phyloP scores from a whole-genome alignment of 2,113 vertebrate species.

The Pithys albifrons region DNA sequence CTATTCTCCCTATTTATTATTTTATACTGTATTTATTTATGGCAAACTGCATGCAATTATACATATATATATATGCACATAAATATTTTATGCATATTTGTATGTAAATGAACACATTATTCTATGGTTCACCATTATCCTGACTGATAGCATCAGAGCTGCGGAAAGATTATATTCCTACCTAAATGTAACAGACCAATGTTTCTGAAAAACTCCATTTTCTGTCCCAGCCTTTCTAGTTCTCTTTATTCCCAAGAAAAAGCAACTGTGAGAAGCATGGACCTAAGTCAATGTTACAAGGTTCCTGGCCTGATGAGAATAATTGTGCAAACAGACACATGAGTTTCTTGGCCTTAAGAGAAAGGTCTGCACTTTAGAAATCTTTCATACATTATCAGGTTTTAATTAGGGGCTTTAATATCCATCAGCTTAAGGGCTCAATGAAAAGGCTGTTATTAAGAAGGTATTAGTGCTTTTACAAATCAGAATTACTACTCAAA shows the following conservation, averaged over 20 bases:
- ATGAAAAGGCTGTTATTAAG: background rate
- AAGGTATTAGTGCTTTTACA: background rate
- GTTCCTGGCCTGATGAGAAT: background rate
- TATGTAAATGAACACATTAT: background rate
- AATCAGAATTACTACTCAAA: background rate
- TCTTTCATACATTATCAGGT: background rate
- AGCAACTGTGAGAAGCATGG: background rate
- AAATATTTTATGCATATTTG: background rate
- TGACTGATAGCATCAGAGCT: background rate
- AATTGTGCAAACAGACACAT: background rate
- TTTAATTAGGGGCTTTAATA: constrained; percentile 19
- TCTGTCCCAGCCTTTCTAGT: background rate
- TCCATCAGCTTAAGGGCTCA: background rate
- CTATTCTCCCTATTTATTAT: background rate
- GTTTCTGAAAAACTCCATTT: background rate
- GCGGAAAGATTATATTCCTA: background rate
- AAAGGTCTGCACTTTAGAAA: background rate
- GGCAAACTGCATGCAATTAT: background rate
- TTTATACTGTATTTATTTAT: background rate
- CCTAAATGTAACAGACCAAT: background rate
- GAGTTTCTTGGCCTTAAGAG: background rate
- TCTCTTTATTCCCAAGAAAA: background rate
- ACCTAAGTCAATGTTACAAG: background rate
- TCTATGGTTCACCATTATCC: background rate
- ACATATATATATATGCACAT: background rate